Base-by-base conservation (phyloP, 2,113 vertebrate species). In the Cyprinodon brontotheroides region DNA sequence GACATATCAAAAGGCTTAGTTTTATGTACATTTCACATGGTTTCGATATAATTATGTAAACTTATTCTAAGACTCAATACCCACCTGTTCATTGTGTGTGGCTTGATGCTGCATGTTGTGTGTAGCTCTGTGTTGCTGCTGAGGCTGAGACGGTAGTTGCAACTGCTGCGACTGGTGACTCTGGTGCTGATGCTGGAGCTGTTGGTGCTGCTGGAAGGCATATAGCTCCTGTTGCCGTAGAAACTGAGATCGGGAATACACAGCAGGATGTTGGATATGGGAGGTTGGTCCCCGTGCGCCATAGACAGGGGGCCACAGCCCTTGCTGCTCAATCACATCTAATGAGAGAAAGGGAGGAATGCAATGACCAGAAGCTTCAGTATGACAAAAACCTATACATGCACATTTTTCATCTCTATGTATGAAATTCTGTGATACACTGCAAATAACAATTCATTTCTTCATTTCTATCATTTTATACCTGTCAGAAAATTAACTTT, bases 291-390 rank as follows among this genome's bases (percentile, higher is more conserved):
- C 97, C 83, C 96, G 94, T 86, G 95, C 91, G 6, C 95, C 94
- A 12, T 98, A 98, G 94, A 98, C 95, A 70, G 97, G 96, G 84
- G 98, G 96, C 97, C 98, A 99, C 84, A 98, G 93, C 0, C 97
- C 96, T 0, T 96, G 95, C 94, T 98, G 97, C 92, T 99, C 97
- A 95, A 99, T 98, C 89, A 99, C 96, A 5, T 98, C 98, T 77
- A 96, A 96, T 95, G 94, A 86, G 87, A 70, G 82, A 67, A 83
- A 77, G 62, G 79, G 68, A 80, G 69, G 73, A 77, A 72, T 78
- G 80, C 82, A 71, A 91, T 65, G 39, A 57, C 39, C 77, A 67
- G 53, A 50, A 64, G 63, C 47, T 74, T 80, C 74, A 63, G 83
- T 70, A 72, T 62, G 83, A 83, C 61, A 82, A 76, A 81, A 84